phyloP scores from a whole-genome alignment of 2,888 invertebrate genomes.

The Erebia ligea region DNA sequence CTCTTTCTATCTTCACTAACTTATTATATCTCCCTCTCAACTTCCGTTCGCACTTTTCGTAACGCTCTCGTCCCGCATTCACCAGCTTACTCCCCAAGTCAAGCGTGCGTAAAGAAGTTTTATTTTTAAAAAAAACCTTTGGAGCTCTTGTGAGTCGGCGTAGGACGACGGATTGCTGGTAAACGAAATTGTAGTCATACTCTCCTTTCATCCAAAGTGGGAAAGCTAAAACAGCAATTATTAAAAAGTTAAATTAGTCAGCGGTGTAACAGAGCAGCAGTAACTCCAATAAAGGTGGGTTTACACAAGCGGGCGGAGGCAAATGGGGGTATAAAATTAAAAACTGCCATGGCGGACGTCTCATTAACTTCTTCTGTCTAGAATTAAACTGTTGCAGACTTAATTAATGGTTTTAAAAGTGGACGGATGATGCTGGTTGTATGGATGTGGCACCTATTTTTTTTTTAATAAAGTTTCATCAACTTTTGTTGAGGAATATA shows the following conservation, averaged over 20 bases:
- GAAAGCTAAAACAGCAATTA: conserved; percentile 10
- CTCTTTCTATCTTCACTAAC: no score
- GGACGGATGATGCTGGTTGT: conserved; percentile 26
- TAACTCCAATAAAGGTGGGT: conserved; percentile 37
- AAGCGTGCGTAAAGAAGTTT: no score
- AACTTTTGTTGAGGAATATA: no score
- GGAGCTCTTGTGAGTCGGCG: no score
- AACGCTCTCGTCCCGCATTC: no score
- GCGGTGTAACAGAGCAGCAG: conserved; percentile 25
- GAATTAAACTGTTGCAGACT: conserved; percentile 77
- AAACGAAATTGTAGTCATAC: no score
- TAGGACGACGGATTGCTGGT: no score
- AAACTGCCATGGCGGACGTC: conserved; percentile 64
- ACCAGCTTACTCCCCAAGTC: no score
- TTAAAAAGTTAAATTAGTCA: conserved; percentile 29
- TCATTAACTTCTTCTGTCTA: conserved; percentile 76
- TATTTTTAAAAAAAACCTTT: no score
- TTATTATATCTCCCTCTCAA: no score
- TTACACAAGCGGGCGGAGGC: conserved; percentile 35
- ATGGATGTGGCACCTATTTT: conserved; percentile 50
- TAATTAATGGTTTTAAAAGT: conserved; percentile 68
- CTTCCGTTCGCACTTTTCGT: no score
- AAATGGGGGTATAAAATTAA: conserved; percentile 77
- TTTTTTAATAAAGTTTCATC: no score
- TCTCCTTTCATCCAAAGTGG: not conserved